Evolutionary conservation across 2,888 invertebrate genomes (phyloP), one percentile per base, ranked within the genome.

Genomic region (Nasonovia ribisnigri): DNA sequence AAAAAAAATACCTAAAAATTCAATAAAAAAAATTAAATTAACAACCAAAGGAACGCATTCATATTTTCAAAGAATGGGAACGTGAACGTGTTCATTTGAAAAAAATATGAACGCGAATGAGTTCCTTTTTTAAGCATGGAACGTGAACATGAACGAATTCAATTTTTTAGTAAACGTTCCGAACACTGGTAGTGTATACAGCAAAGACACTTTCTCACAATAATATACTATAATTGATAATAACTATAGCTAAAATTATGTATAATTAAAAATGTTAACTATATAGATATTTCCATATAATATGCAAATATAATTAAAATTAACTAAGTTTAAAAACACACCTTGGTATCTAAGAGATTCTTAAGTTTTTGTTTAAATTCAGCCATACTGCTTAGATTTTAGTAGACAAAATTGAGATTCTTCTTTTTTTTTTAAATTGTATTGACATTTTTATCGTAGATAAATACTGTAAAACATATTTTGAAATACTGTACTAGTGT

Each of bases 291-390:
- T 20, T 67, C 36, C 2, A 24, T 26, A 16, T 20, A 77, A 36
- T 8, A 77, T 36, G 8, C 2, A 77, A 8, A 36, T 77, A 36
- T 67, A 1, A 77, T 36, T 36, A 20, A 77, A 20, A 77, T 0
- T 60, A 60, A 48, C 87, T 36, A 42, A 88, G 67, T 42, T 10
- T 4, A 46, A 42, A 89, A 77, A 86, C 88, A 60, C 29, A 93
- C 93, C 36, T 93, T 93, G 24, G 86, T 87, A n/a, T 93, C 93
- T 57, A 93, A 67, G 46, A 93, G 90, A 90, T 93, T 90, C 84
- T 90, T 93, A 20, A 93, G 46, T 90, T 90, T 93, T 67, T 93
- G 93, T 87, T 90, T 93, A 24, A 93, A 90, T 86, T 93, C 93
- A 6, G 90, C 90, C 93, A 93, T 93, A 60, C 10, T 43, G 51